These are phyloP conservation scores for Tortricodes alternella DNA, from an alignment of 2,888 invertebrate genomes.

Conservation along the genomic window DNA sequence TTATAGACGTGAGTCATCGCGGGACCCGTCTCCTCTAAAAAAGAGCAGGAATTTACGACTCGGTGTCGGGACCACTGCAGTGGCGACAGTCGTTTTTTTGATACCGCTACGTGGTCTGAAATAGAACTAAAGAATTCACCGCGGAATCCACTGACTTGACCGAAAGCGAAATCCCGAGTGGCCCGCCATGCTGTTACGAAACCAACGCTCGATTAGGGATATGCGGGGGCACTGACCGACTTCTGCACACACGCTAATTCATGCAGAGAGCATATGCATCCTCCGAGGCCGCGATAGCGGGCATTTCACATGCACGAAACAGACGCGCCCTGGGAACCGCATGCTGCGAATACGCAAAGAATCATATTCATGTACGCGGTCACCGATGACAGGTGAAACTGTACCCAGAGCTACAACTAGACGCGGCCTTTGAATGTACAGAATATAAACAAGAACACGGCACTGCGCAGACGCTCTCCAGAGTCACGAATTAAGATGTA, in stretches of 20 bases:
- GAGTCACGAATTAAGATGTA: conserved; percentile 56
- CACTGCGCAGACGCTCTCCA: conserved; percentile 53
- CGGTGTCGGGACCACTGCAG: conserved; percentile 56
- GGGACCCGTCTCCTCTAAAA: conserved; percentile 40
- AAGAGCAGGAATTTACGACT: conserved; percentile 59
- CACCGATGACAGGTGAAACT: conserved; percentile 71
- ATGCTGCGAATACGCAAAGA: conserved; percentile 69
- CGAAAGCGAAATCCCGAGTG: conserved; percentile 72
- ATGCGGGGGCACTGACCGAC: conserved; percentile 78
- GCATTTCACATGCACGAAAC: conserved; percentile 68
- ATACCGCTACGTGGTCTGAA: conserved; percentile 51
- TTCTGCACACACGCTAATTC: conserved; percentile 79
- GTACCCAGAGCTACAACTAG: conserved; percentile 59
- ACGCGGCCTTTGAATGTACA: conserved; percentile 61
- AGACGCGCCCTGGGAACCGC: conserved; percentile 51
- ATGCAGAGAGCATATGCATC: conserved; percentile 73
- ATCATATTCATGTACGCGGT: conserved; percentile 70
- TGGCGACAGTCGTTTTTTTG: conserved; percentile 50
- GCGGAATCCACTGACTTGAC: conserved; percentile 52
- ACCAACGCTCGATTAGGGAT: conserved; percentile 73
- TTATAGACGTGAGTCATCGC: conserved; percentile 66
- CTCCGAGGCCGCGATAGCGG: conserved; percentile 44
- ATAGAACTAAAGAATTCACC: conserved; percentile 50
- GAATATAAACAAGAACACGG: conserved; percentile 50
- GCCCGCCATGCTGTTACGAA: conserved; percentile 63